A percentile compares a stretch with the other conserved stretches of the same genome.
These are phyloP conservation scores for Distichodus sexfasciatus DNA, from an alignment of 2,797 vertebrate genomes.

Conservation along the genomic window DNA sequence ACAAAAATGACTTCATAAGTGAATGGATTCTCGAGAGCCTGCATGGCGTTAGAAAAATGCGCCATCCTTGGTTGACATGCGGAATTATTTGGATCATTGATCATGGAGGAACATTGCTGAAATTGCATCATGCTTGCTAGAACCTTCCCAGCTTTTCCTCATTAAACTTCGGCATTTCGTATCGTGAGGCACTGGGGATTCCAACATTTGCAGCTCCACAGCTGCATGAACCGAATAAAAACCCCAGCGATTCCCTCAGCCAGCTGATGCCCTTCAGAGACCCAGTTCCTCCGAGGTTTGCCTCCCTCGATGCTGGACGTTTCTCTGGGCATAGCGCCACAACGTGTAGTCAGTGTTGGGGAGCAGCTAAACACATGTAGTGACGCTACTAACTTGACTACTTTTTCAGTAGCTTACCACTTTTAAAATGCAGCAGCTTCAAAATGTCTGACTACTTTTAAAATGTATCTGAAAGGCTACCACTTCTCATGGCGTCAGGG, in stretches of 20 bases:
- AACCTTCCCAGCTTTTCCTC: slow-evolving; percentile 46
- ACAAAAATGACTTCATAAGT: slow-evolving; percentile 9
- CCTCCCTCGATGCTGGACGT: slow-evolving; percentile 14
- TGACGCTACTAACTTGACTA: no score
- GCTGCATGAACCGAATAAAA: slow-evolving; percentile 19
- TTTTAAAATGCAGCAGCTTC: no score
- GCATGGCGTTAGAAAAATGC: slow-evolving; percentile 61
- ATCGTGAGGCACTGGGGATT: slow-evolving; percentile 25
- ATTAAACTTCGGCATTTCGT: slow-evolving; percentile 29
- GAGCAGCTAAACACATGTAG: no score
- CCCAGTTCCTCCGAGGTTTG: slow-evolving; percentile 8
- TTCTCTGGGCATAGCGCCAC: slow-evolving; percentile 11
- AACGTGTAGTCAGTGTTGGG: no score
- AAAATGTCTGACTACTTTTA: no score
- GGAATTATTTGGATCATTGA: slow-evolving; percentile 67
- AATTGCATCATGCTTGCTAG: slow-evolving; percentile 73
- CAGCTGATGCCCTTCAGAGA: slow-evolving; percentile 15
- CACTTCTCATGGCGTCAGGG: no score
- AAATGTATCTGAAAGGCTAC: no score
- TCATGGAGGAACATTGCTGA: slow-evolving; percentile 67
- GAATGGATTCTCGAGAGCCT: slow-evolving; percentile 48
- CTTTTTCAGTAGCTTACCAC: no score
- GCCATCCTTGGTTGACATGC: slow-evolving; percentile 67
- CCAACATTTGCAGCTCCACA: slow-evolving; percentile 5
- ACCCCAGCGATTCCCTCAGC: neutral